These are phyloP conservation scores for Caenorhabditis zanzibari DNA, from an alignment of 2,888 invertebrate genomes.

Conservation along the genomic window DNA sequence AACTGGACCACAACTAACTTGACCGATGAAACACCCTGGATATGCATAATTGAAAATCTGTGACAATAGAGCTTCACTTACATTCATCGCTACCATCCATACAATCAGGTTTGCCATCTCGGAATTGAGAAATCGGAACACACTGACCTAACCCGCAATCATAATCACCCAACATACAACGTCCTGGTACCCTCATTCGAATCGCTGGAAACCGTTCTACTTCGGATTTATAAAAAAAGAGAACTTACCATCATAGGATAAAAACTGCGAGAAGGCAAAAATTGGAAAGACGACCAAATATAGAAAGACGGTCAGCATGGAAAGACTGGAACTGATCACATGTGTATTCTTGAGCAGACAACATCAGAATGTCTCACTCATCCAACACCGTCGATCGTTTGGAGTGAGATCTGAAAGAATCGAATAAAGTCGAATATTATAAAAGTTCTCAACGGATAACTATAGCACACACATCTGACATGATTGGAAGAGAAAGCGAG, in stretches of 20 bases:
- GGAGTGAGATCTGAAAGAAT: conserved; percentile 31
- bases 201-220: conserved; percentile 70
- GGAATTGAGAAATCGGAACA: conserved; percentile 78
- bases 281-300: conserved; percentile 60
- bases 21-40: conserved; percentile 82
- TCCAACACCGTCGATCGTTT: conserved; percentile 39
- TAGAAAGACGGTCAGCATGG: conserved; percentile 68
- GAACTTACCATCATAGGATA: conserved; percentile 68
- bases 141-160: conserved; percentile 81
- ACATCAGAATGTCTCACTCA: conserved; percentile 71
- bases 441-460: conserved; percentile 13
- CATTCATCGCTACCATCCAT: conserved; percentile 82
- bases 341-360: conserved; percentile 65
- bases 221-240: too few relatives aligned
- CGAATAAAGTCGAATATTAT: neutral
- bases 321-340: conserved; percentile 64
- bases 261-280: conserved; percentile 63
- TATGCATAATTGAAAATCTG: neutral
- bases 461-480: conserved; percentile 37
- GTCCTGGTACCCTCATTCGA: conserved; percentile 79
- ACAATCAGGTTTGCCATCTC: conserved; percentile 81
- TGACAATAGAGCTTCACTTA: conserved; percentile 46
- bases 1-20: conserved; percentile 79
- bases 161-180: conserved; percentile 78
- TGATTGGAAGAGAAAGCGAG: conserved; percentile 25